These are phyloP conservation scores for Stenolophus ochropezus DNA, from an alignment of 2,888 invertebrate species.

Conservation along the genomic window DNA sequence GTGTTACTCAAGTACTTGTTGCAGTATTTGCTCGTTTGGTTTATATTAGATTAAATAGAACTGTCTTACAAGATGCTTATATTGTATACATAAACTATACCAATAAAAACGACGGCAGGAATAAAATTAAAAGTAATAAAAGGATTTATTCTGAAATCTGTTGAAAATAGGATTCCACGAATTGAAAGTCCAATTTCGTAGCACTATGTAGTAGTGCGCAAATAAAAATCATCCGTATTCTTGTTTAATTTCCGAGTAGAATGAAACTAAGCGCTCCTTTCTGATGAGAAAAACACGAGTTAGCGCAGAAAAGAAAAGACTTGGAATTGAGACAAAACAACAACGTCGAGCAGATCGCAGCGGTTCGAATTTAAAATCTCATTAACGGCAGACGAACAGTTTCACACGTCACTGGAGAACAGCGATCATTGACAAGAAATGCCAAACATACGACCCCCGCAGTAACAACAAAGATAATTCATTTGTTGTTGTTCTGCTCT, in stretches of 20 bases:
- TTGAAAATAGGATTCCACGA: too few species aligned
- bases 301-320: not conserved
- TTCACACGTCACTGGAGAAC: not conserved
- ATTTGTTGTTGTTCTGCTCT: not conserved
- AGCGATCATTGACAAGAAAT: not conserved
- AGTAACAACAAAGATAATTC: not conserved
- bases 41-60: too few species aligned
- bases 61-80: too few species aligned
- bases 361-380: not conserved
- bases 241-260: not conserved
- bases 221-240: not conserved
- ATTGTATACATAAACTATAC: too few species aligned
- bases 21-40: too few species aligned
- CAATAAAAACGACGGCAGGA: too few species aligned
- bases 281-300: not conserved
- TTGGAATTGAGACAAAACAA: not conserved
- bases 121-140: too few species aligned
- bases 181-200: not conserved
- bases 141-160: too few species aligned
- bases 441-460: not conserved
- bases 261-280: not conserved
- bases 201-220: not conserved
- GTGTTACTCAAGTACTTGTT: too few species aligned
- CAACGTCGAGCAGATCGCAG: not conserved
- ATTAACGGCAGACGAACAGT: not conserved